These are phyloP conservation scores for Aleiodes leptofemur DNA, from an alignment of 2,888 invertebrate species.

Conservation along the genomic window DNA sequence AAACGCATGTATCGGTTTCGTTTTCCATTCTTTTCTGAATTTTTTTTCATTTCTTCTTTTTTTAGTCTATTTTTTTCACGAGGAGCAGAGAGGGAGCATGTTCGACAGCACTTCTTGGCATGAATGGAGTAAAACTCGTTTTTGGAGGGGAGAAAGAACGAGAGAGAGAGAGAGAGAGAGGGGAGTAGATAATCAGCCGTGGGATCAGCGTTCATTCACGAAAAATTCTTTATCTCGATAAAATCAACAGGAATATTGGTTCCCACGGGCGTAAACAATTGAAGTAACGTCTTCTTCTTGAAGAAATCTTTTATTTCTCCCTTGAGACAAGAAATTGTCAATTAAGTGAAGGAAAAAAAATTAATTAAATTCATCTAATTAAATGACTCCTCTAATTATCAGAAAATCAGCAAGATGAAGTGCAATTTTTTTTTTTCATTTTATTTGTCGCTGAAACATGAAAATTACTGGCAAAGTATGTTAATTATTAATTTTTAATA, in stretches of 20 bases:
- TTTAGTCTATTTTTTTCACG: conserved; percentile 3
- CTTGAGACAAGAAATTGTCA: too few relatives aligned
- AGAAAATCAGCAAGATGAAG: neutral
- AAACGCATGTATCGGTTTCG: conserved; percentile 32
- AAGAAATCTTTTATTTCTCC: too few relatives aligned
- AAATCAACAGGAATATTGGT: conserved; percentile 63
- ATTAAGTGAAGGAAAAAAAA: conserved; percentile 38
- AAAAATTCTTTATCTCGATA: conserved; percentile 63
- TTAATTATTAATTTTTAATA: conserved; percentile 15
- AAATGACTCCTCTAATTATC: conserved; percentile 1
- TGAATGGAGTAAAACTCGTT: conserved; percentile 33
- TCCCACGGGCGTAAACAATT: conserved; percentile 65
- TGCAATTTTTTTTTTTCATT: too few relatives aligned
- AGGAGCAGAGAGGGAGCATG: neutral
- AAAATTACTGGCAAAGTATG: neutral
- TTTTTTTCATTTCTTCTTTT: conserved; percentile 6
- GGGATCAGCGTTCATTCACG: conserved; percentile 65
- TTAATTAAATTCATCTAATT: too few relatives aligned
- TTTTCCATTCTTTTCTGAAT: neutral
- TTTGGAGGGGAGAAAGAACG: conserved; percentile 1
- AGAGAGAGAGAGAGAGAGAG: neutral
- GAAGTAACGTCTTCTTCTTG: conserved; percentile 38
- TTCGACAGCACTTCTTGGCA: conserved; percentile 33
- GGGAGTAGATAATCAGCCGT: conserved; percentile 51
- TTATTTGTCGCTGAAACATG: neutral